These are phyloP conservation scores for Nesogale talazaci DNA, from an alignment of 2,113 vertebrate genomes.

Conservation along the genomic window DNA sequence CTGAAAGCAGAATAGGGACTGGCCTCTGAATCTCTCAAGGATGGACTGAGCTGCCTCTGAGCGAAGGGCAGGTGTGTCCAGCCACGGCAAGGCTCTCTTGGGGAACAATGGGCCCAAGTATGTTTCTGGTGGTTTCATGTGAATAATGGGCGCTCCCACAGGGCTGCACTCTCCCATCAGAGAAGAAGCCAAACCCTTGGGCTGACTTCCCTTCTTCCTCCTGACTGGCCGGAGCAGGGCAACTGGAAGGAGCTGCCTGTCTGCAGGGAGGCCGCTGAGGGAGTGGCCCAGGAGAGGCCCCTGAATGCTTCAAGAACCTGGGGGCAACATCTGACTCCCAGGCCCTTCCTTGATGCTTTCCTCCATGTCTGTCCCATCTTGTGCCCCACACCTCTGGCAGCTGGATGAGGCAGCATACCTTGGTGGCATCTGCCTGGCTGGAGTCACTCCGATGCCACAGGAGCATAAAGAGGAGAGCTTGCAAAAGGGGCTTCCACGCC, in stretches of 20 bases:
- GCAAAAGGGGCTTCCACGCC: constrained; percentile 81
- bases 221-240: background rate
- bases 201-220: background rate
- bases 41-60: background rate
- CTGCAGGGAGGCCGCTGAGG: background rate
- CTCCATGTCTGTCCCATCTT: background rate
- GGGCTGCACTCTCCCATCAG: background rate
- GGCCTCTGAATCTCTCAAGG: background rate
- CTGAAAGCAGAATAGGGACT: background rate
- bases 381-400: background rate
- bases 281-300: background rate
- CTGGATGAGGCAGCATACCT: constrained; percentile 10
- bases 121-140: constrained; percentile 7
- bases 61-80: background rate
- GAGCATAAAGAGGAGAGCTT: constrained; percentile 58
- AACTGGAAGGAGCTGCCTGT: background rate
- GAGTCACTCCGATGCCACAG: background rate
- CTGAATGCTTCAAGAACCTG: background rate
- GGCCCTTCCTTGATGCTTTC: background rate
- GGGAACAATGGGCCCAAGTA: background rate
- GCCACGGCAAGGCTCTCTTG: background rate
- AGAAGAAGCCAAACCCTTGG: background rate
- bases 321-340: background rate
- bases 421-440: background rate
- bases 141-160: background rate